These are phyloP conservation scores for Orientallactaga bullata DNA, from an alignment of 2,113 vertebrate genomes.

Conservation along the genomic window DNA sequence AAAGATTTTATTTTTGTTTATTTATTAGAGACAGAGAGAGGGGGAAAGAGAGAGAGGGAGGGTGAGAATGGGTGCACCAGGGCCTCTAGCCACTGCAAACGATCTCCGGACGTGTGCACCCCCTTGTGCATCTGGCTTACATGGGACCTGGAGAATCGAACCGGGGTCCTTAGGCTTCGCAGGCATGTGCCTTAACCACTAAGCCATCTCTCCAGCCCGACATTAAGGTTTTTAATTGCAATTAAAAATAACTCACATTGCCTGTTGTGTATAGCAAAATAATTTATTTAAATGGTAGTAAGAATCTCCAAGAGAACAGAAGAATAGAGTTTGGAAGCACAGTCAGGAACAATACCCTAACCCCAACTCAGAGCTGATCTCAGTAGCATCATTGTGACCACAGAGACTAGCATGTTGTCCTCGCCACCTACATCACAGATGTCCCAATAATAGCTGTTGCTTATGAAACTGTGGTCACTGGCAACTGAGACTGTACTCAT, in stretches of 20 bases:
- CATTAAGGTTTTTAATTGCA: constrained; percentile 52
- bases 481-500: not conserved
- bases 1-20: no score
- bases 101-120: no score
- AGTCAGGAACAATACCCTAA: not conserved
- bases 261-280: not conserved
- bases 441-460: not conserved
- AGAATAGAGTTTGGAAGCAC: constrained; percentile 20
- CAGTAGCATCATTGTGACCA: not conserved
- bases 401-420: not conserved
- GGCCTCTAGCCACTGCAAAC: no score
- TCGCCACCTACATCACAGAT: not conserved
- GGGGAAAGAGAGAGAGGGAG: no score
- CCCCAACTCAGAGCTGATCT: not conserved
- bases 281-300: not conserved
- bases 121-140: no score
- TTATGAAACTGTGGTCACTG: not conserved
- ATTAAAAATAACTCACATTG: constrained; percentile 44
- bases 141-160: no score
- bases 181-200: no score
- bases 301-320: constrained; percentile 21
- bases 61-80: no score
- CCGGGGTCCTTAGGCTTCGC: no score
- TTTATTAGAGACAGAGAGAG: no score
- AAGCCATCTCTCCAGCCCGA: no score